phyloP scores from a whole-genome alignment of 1,140 invertebrate species.

The Scaptodrosophila lebanonensis region DNA sequence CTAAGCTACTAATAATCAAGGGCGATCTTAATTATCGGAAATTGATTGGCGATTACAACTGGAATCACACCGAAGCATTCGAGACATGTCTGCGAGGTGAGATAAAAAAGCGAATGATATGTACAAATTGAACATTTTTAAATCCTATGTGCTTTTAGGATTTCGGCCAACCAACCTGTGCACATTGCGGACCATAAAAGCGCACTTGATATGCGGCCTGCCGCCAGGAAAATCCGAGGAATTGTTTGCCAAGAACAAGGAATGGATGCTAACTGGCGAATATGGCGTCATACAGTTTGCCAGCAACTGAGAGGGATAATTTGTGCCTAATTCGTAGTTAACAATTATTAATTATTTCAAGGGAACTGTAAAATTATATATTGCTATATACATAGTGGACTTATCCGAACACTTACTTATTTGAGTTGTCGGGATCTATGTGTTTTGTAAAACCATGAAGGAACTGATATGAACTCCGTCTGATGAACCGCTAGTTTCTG shows the following conservation, averaged over 20 bases:
- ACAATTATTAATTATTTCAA: too few relatives aligned
- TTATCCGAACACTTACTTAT: too few relatives aligned
- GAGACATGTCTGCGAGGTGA: slow-evolving; percentile 82
- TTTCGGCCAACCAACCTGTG: slow-evolving; percentile 91
- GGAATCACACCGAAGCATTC: slow-evolving; percentile 86
- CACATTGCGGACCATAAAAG: slow-evolving; percentile 93
- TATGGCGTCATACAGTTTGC: slow-evolving; percentile 82
- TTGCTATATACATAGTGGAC: slow-evolving; percentile 2
- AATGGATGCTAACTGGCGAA: slow-evolving; percentile 94
- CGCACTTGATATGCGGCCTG: slow-evolving; percentile 92
- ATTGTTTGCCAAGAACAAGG: slow-evolving; percentile 80
- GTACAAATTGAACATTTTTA: not conserved
- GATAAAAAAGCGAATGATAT: not conserved
- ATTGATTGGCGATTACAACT: slow-evolving; percentile 92
- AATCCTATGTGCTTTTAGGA: slow-evolving; percentile 80
- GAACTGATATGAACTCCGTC: too few relatives aligned
- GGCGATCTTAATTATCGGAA: slow-evolving; percentile 98
- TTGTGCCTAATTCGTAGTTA: too few relatives aligned
- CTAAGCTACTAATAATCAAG: slow-evolving; percentile 92
- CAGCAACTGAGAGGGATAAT: slow-evolving; percentile 23
- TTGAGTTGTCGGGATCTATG: too few relatives aligned
- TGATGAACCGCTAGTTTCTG: too few relatives aligned
- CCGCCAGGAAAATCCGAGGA: slow-evolving; percentile 80
- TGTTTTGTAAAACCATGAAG: too few relatives aligned
- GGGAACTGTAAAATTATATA: too few relatives aligned